Evolutionary conservation across 2,797 vertebrate species (phyloP).

Genomic region (Pseudopleuronectes americanus): DNA sequence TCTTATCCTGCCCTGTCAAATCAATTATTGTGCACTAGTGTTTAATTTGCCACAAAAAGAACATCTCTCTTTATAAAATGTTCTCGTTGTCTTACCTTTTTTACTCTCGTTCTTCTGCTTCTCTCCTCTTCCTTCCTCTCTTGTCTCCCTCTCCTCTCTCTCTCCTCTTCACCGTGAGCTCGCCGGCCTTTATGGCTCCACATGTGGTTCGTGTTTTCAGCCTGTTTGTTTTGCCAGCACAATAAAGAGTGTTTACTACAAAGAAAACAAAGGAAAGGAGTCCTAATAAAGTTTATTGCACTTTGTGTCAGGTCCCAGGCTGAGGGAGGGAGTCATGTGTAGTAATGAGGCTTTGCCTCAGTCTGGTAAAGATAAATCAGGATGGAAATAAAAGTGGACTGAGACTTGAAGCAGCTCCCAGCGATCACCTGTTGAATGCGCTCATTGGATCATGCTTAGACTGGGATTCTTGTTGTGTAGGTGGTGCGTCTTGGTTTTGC

Average conservation of each 20-base stretch:
- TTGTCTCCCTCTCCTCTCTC: slow-evolving; percentile 80
- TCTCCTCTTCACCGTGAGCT: slow-evolving; percentile 39
- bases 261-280: slow-evolving; percentile 47
- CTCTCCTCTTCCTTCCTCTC: background rate
- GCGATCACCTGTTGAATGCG: background rate
- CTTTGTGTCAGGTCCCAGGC: slow-evolving; percentile 6
- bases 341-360: slow-evolving; percentile 8
- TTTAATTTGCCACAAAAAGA: background rate
- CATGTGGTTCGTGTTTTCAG: slow-evolving; percentile 55
- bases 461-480: no score
- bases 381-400: background rate
- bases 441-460: background rate
- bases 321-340: background rate
- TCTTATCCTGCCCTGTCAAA: background rate
- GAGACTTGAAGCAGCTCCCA: background rate
- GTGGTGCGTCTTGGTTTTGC: background rate
- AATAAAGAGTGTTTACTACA: slow-evolving; percentile 53
- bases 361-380: slow-evolving; percentile 10
- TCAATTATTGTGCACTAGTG: background rate
- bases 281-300: slow-evolving; percentile 39
- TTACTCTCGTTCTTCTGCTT: no score
- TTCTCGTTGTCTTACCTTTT: no score
- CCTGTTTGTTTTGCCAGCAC: slow-evolving; percentile 29
- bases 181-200: background rate
- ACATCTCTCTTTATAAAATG: slow-evolving; percentile 46